Conservation (phyloP, 2,113 vertebrate species). For the Lophochroa leadbeateri region DNA sequence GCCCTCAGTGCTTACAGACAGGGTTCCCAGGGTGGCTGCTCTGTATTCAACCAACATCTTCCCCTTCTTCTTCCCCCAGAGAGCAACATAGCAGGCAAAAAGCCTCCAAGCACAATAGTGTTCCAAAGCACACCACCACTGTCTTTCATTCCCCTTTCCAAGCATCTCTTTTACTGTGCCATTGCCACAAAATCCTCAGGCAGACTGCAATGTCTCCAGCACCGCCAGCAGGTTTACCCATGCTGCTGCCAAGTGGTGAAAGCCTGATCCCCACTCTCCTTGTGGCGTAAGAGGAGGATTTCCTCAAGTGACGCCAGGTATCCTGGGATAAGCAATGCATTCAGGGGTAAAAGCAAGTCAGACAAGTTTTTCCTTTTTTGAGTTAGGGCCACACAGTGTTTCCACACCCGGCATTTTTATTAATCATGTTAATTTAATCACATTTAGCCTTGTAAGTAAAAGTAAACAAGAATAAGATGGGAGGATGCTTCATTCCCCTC, state of each 20-base stretch:
- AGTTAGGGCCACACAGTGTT: not conserved
- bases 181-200: not conserved
- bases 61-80: not conserved
- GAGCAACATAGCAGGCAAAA: not conserved
- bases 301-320: not conserved
- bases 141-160: not conserved
- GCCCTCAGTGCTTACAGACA: not conserved
- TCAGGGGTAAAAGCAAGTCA: not conserved
- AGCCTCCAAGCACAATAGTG: not conserved
- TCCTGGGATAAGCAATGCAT: not conserved
- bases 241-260: not conserved
- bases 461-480: not conserved
- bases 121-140: not conserved
- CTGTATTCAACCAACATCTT: not conserved
- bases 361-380: not conserved
- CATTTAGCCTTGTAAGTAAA: constrained; percentile 14
- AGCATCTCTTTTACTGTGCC: not conserved
- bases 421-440: not conserved
- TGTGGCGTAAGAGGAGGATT: not conserved
- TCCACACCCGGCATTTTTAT: not conserved
- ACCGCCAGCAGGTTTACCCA: not conserved
- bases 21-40: not conserved
- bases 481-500: not conserved
- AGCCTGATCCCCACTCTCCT: not conserved
- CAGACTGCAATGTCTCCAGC: not conserved